These are phyloP conservation scores for Aphrophora alni DNA, from an alignment of 2,888 invertebrate genomes.

Conservation along the genomic window DNA sequence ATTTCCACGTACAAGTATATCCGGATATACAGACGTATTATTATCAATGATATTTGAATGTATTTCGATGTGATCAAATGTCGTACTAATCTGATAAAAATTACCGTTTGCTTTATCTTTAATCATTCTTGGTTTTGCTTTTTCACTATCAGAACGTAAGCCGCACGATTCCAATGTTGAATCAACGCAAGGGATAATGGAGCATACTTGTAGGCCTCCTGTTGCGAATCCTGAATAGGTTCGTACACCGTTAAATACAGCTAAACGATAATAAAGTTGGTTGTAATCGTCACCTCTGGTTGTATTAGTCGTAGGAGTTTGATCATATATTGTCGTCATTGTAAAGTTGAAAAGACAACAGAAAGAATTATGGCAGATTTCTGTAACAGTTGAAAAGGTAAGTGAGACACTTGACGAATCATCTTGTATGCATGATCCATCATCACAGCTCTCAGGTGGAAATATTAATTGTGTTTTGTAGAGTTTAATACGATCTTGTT, in stretches of 20 bases:
- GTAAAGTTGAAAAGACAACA: constrained; percentile 36
- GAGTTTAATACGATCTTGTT: background rate
- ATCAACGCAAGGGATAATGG: constrained; percentile 37
- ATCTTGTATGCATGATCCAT: background rate
- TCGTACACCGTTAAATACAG: constrained; percentile 33
- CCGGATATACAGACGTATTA: background rate
- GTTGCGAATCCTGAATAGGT: constrained; percentile 21
- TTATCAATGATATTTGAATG: background rate
- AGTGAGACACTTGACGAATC: background rate
- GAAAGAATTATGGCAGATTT: constrained; percentile 30
- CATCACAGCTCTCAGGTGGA: background rate
- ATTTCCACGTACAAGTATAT: background rate
- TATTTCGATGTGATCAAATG: background rate
- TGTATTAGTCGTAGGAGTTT: background rate
- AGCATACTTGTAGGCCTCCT: constrained; percentile 38
- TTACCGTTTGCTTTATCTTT: background rate
- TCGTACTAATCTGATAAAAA: background rate
- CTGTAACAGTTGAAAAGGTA: background rate
- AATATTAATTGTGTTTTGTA: background rate
- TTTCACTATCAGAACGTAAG: background rate
- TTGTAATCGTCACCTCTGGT: constrained; percentile 27
- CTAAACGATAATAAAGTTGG: constrained; percentile 34
- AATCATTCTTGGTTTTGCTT: background rate
- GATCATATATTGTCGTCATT: constrained; percentile 27
- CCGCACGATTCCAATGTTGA: constrained; percentile 31